Conservation (phyloP, 2,113 vertebrate species). For the Semnopithecus entellus region DNA sequence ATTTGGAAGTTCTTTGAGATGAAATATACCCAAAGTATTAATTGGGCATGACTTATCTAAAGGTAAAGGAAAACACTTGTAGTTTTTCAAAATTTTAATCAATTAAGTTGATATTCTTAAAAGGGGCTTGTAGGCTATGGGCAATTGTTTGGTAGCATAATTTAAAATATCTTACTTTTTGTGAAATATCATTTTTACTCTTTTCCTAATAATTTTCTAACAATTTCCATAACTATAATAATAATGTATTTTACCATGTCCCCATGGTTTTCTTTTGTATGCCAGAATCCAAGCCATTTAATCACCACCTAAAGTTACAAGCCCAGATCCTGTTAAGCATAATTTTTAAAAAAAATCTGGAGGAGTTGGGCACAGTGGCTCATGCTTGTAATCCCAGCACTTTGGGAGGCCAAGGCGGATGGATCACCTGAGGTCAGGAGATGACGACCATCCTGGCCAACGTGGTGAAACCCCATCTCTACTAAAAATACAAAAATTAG, state of each 20-base stretch:
- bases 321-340: neutral
- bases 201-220: slow-evolving; percentile 13
- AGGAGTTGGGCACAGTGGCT: too few relatives aligned
- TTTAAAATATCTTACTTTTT: neutral
- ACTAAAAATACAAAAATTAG: too few relatives aligned
- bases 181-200: neutral
- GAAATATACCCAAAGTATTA: neutral
- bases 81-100: slow-evolving; percentile 7
- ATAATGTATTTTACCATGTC: neutral
- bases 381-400: too few relatives aligned
- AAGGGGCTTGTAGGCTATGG: neutral
- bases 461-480: too few relatives aligned
- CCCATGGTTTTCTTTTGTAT: neutral
- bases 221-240: neutral
- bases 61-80: neutral
- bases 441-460: too few relatives aligned
- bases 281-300: neutral
- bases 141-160: neutral
- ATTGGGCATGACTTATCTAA: neutral
- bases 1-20: neutral
- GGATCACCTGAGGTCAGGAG: too few relatives aligned
- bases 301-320: neutral
- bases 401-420: too few relatives aligned
- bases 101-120: neutral
- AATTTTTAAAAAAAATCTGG: neutral